Percentiles rank a stretch among this genome's conserved stretches.
Conservation (phyloP, 2,888 invertebrate species). For the Catocala fraxini region DNA sequence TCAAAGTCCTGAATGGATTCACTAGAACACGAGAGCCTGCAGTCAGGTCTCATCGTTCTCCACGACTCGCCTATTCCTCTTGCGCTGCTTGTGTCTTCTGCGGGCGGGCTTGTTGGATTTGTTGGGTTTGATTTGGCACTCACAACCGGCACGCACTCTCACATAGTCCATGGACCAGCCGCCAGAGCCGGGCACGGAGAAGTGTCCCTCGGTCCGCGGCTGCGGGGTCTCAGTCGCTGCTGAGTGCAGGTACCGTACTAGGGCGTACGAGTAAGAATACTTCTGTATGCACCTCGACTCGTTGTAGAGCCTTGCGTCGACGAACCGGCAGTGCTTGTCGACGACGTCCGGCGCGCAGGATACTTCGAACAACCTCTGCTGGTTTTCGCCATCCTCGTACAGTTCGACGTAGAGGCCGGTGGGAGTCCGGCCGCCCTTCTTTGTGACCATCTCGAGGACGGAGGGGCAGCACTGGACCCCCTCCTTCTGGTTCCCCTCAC, state of each 20-base stretch:
- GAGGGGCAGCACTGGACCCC: conserved; percentile 94
- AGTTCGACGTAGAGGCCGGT: conserved; percentile 91
- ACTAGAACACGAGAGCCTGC: conserved; percentile 55
- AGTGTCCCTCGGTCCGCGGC: conserved; percentile 74
- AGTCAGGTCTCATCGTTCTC: conserved; percentile 80
- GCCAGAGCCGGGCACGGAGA: conserved; percentile 85
- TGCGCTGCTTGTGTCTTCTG: conserved; percentile 73
- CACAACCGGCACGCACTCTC: conserved; percentile 93
- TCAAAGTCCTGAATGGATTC: conserved; percentile 74
- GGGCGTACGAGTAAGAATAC: conserved; percentile 94
- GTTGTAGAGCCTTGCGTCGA: conserved; percentile 90
- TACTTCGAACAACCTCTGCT: conserved; percentile 92
- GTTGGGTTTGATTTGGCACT: conserved; percentile 91
- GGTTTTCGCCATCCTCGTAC: conserved; percentile 91
- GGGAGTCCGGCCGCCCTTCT: conserved; percentile 92
- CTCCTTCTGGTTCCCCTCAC: conserved; percentile 73
- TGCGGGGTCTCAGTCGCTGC: conserved; percentile 76
- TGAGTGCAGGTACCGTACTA: conserved; percentile 89
- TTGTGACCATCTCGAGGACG: conserved; percentile 92
- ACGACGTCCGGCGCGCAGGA: conserved; percentile 91
- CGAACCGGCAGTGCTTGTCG: conserved; percentile 91
- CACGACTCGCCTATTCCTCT: conserved; percentile 68
- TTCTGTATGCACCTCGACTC: conserved; percentile 94
- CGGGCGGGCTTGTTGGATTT: conserved; percentile 84
- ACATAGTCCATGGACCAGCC: conserved; percentile 95